Conservation (phyloP, 1,140 invertebrate species). For the Whitmania pigra region DNA sequence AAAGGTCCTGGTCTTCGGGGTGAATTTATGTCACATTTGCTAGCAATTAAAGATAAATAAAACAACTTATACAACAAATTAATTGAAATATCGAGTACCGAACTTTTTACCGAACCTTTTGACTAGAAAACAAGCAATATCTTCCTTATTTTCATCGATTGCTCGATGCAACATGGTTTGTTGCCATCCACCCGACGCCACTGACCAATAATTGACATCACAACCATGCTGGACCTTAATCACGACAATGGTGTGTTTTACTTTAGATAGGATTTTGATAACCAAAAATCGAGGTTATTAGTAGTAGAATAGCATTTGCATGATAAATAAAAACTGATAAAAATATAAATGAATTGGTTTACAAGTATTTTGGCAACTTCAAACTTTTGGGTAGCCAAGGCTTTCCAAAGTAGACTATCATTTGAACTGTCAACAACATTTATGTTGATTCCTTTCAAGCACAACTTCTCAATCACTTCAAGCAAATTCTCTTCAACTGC, state of each 20-base stretch:
- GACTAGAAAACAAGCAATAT: constrained; percentile 74
- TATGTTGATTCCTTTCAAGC: constrained; percentile 66
- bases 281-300: not conserved
- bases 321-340: not conserved
- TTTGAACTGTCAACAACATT: constrained; percentile 39
- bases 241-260: not conserved
- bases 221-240: constrained; percentile 41
- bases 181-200: constrained; percentile 66
- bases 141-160: constrained; percentile 84
- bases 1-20: constrained; percentile 57
- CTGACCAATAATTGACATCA: constrained; percentile 77
- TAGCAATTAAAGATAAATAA: constrained; percentile 36
- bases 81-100: not conserved
- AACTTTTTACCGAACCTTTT: constrained; percentile 52
- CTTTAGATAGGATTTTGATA: not conserved
- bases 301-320: not conserved
- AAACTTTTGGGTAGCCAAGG: constrained; percentile 67
- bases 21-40: constrained; percentile 78
- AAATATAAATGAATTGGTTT: not conserved
- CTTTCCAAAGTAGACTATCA: constrained; percentile 72
- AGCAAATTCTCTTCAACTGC: constrained; percentile 64
- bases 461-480: constrained; percentile 71
- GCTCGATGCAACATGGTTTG: constrained; percentile 82
- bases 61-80: too few species aligned
- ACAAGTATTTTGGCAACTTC: constrained; percentile 68